phyloP scores from a whole-genome alignment of 2,888 invertebrate genomes.

The Callinectes sapidus region DNA sequence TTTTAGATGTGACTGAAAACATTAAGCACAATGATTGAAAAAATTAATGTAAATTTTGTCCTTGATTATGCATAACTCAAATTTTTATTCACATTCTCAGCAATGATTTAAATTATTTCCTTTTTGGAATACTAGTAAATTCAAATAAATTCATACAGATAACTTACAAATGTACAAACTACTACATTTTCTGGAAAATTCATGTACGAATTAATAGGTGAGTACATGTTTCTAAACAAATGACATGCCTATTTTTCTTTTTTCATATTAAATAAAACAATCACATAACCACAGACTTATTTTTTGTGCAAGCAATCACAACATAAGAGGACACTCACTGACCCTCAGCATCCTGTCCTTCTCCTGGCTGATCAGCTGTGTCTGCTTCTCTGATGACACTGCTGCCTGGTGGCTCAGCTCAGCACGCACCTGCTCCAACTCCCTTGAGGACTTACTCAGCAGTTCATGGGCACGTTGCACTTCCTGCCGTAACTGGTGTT shows the following conservation, averaged over 20 bases:
- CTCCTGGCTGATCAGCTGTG: slow-evolving; percentile 51
- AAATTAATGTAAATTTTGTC: too few species aligned
- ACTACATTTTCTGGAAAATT: too few species aligned
- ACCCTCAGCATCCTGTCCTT: slow-evolving; percentile 66
- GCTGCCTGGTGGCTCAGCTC: slow-evolving; percentile 46
- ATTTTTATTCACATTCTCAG: neutral
- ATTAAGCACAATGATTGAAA: too few species aligned
- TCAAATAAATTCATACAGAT: too few species aligned
- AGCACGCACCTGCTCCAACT: slow-evolving; percentile 39
- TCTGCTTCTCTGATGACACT: slow-evolving; percentile 45
- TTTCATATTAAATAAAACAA: neutral
- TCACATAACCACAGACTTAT: neutral
- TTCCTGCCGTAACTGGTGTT: slow-evolving; percentile 42
- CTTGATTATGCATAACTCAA: neutral
- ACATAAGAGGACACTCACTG: neutral
- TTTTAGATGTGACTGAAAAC: too few species aligned
- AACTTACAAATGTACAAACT: too few species aligned
- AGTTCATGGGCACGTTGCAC: slow-evolving; percentile 42
- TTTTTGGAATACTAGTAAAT: neutral
- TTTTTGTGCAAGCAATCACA: neutral
- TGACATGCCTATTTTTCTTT: too few species aligned
- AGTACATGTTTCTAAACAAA: too few species aligned
- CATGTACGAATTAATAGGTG: too few species aligned
- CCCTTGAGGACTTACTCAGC: slow-evolving; percentile 38
- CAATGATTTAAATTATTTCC: neutral